A percentile compares a stretch with the other conserved stretches of the same genome.
phyloP scores from a whole-genome alignment of 2,797 vertebrate species.

The Aphelocoma californica region DNA sequence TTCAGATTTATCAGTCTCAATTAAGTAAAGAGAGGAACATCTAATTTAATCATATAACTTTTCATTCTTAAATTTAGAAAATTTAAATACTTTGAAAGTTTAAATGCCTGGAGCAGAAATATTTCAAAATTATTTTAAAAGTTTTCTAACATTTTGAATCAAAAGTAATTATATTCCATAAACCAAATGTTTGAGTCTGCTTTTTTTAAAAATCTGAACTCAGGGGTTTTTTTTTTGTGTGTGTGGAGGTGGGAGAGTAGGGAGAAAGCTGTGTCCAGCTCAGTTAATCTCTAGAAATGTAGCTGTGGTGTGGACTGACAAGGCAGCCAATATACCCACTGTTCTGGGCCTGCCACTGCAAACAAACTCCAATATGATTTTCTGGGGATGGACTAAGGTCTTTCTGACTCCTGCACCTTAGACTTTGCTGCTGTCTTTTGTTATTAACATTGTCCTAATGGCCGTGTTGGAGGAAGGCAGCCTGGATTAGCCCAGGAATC shows the following conservation, averaged over 20 bases:
- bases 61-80: background rate
- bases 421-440: background rate
- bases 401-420: background rate
- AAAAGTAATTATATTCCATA: background rate
- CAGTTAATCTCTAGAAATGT: background rate
- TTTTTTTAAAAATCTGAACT: background rate
- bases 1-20: background rate
- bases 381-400: background rate
- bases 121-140: background rate
- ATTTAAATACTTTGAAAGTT: background rate
- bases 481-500: background rate
- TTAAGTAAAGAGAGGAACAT: background rate
- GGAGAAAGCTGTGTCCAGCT: background rate
- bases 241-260: background rate
- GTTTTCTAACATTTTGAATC: background rate
- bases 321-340: background rate
- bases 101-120: background rate
- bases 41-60: background rate
- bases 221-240: background rate
- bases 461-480: accelerated
- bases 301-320: background rate
- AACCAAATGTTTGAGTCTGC: background rate
- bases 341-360: background rate
- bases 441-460: background rate
- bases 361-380: background rate